phyloP scores from a whole-genome alignment of 2,113 vertebrate species.

The Sclerurus mexicanus region DNA sequence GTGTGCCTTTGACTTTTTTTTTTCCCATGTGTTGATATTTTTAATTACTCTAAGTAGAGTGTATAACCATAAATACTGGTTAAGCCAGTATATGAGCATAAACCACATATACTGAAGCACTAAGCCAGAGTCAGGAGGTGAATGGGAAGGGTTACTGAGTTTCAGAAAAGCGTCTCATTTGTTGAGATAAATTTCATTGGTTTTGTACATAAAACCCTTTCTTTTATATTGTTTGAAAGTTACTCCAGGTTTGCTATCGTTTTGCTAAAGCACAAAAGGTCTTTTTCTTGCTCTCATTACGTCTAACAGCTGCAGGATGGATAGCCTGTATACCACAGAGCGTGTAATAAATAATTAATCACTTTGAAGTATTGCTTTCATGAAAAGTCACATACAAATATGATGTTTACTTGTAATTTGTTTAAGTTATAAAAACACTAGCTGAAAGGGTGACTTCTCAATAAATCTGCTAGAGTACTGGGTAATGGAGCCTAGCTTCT shows the following conservation, averaged over 20 bases:
- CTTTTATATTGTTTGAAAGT: not conserved
- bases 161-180: not conserved
- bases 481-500: slow-evolving; percentile 37
- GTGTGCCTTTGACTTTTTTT: not conserved
- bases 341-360: slow-evolving; percentile 52
- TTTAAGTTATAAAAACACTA: slow-evolving; percentile 55
- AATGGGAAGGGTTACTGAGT: not conserved
- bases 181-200: not conserved
- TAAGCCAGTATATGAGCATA: not conserved
- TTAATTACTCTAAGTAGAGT: not conserved
- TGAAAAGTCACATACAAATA: slow-evolving; percentile 48
- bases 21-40: not conserved
- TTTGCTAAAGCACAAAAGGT: not conserved
- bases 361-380: slow-evolving; percentile 10
- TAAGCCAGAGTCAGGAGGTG: not conserved
- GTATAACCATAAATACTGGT: not conserved
- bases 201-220: not conserved
- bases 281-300: slow-evolving; percentile 50
- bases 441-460: slow-evolving; percentile 31
- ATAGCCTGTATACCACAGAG: slow-evolving; percentile 6
- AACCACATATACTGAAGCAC: not conserved
- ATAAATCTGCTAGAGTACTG: slow-evolving; percentile 55
- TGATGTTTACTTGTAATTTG: slow-evolving; percentile 57
- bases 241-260: not conserved
- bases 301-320: not conserved